A percentile compares a stretch with the other conserved stretches of the same genome.
These are phyloP conservation scores for Pararge aegeria DNA, from an alignment of 1,140 invertebrate species.

Conservation along the genomic window DNA sequence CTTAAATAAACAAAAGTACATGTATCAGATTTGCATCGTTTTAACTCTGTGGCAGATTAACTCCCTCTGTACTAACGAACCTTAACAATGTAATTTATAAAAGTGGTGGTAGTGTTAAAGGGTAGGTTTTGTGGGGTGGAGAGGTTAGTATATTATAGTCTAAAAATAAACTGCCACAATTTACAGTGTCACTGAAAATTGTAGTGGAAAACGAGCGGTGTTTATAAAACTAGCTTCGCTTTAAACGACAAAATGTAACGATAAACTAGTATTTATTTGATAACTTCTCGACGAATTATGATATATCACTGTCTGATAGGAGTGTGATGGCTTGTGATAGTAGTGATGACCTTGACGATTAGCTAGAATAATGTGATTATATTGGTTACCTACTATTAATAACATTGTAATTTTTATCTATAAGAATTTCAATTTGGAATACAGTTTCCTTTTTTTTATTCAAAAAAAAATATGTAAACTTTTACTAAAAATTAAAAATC, in stretches of 20 bases:
- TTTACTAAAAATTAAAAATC: not conserved
- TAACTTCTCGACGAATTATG: conserved; percentile 47
- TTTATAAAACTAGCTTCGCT: conserved; percentile 44
- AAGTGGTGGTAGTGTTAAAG: too few species aligned
- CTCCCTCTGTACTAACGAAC: too few species aligned
- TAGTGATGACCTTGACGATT: conserved; percentile 40
- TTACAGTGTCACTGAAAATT: conserved; percentile 9
- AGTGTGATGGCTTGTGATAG: conserved; percentile 70
- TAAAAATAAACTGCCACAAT: conserved; percentile 20
- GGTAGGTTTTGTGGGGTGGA: not conserved
- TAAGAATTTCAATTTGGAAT: conserved; percentile 24
- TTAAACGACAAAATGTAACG: conserved; percentile 45
- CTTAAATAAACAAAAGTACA: too few species aligned
- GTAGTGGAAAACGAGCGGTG: conserved; percentile 23
- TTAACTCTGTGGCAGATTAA: too few species aligned
- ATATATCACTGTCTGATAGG: conserved; percentile 56
- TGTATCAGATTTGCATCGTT: too few species aligned
- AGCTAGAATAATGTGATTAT: conserved; percentile 26
- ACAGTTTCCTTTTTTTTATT: conserved; percentile 22
- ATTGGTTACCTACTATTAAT: conserved; percentile 19
- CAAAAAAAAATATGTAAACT: not conserved
- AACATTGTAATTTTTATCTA: conserved; percentile 11
- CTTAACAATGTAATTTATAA: too few species aligned
- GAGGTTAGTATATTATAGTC: not conserved
- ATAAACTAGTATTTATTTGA: conserved; percentile 46